These are phyloP conservation scores for Xyrichtys novacula DNA, from an alignment of 2,797 vertebrate genomes.

Conservation along the genomic window DNA sequence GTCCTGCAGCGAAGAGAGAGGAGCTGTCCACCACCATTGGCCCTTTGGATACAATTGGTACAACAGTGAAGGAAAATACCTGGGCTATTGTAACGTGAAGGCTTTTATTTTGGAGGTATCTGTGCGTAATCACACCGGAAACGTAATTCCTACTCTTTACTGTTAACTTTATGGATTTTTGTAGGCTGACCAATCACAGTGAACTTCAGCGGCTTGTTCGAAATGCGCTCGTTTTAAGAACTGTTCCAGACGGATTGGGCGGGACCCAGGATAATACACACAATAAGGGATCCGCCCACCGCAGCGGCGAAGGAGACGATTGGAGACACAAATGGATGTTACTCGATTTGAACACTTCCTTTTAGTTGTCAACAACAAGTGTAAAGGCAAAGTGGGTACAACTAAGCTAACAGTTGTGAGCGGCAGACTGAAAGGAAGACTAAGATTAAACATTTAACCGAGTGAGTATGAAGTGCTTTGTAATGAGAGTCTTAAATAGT, in stretches of 20 bases:
- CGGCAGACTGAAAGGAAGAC: not conserved
- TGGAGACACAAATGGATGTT: conserved; percentile 42
- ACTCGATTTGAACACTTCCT: conserved; percentile 44
- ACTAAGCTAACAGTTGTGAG: not conserved
- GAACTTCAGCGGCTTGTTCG: not conserved
- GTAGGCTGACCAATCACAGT: conserved; percentile 59
- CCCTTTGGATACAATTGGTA: no score
- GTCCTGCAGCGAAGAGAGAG: no score
- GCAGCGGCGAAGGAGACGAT: not conserved
- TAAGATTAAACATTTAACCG: not conserved
- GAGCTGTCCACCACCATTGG: no score
- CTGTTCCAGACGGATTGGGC: not conserved
- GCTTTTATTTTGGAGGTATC: conserved; percentile 42
- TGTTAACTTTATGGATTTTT: not conserved
- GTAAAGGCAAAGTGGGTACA: conserved; percentile 32
- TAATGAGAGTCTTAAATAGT: conserved; percentile 16
- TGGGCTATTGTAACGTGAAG: not conserved
- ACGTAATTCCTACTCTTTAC: rapidly evolving
- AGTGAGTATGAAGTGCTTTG: not conserved
- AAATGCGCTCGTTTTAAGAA: conserved; percentile 8
- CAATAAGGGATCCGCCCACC: not conserved
- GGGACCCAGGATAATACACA: not conserved
- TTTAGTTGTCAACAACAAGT: conserved; percentile 51
- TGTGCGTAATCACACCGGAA: conserved; percentile 26
- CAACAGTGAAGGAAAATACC: no score